Base-by-base conservation (phyloP, 1,140 invertebrate species). In the Drosophila burlai region DNA sequence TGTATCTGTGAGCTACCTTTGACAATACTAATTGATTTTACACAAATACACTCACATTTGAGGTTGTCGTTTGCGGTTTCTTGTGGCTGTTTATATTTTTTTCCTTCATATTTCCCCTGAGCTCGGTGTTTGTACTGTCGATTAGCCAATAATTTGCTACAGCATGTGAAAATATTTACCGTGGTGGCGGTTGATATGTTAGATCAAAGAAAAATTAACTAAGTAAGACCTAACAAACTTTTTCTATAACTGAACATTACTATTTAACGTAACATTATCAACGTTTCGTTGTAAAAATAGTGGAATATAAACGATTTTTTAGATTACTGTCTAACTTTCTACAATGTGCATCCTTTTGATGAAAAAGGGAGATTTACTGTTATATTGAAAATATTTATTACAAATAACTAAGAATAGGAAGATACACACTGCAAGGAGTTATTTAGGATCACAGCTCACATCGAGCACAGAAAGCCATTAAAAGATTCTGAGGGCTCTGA, bases 21-120 rank as follows among this genome's bases (percentile, higher is more conserved):
- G 76, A 87, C 75, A 82, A 83, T 80, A 83, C 76, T 83, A 87
- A 86, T 86, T 86, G 83, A 86, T 76, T 87, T 83, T 40, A 38
- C 67, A 73, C 40, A 58, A 24, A 40, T 34, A 63, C n/a, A 46
- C 9, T 29, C 45, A 10, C 54, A 29, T 64, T 49, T 61, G 18
- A 21, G 47, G 21, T 76, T 72, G 49, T 67, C 65, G 65, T 76
- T 62, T 78, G 82, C 62, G 47, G 49, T 73, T 65, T 80, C 42
- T 54, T 69, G 46, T 52, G 64, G 9, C 16, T 57, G 65, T 67
- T 59, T 63, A 57, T 78, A 52, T 57, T 71, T 69, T 52, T 54
- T 61, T 43, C 55, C n/a, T 34, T 45, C 15, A 15, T 36, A 36
- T 67, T 59, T 76, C 11, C 18, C 43, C 11, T 29, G 24, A 24